A percentile compares a stretch with the other conserved stretches of the same genome.
Conservation (phyloP, 2,888 invertebrate genomes). For the Habrosyne pyritoides region DNA sequence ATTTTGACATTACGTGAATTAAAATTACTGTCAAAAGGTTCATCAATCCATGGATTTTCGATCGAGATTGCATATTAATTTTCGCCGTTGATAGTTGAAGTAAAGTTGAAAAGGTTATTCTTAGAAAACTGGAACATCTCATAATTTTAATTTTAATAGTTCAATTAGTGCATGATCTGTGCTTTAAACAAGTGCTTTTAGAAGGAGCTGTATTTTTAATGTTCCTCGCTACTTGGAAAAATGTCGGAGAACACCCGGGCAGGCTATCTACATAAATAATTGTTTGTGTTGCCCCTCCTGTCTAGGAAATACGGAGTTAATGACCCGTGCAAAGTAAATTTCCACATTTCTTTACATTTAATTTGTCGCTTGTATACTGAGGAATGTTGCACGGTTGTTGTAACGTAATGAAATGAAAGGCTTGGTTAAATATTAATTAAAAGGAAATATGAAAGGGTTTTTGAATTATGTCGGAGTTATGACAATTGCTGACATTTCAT, state of each 20-base stretch:
- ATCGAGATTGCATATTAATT: too few species aligned
- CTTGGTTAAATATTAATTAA: neutral
- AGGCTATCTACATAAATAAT: slow-evolving; percentile 52
- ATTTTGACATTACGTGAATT: too few species aligned
- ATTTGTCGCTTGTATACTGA: slow-evolving; percentile 26
- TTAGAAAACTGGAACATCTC: too few species aligned
- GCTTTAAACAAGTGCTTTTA: slow-evolving; percentile 14
- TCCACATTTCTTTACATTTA: slow-evolving; percentile 35
- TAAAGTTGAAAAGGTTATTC: too few species aligned
- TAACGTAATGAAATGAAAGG: neutral
- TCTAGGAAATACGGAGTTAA: slow-evolving; percentile 49
- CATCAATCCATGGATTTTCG: too few species aligned
- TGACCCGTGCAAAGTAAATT: slow-evolving; percentile 27
- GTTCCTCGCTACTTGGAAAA: slow-evolving; percentile 43
- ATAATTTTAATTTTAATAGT: too few species aligned
- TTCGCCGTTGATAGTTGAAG: too few species aligned
- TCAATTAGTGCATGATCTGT: slow-evolving; percentile 8
- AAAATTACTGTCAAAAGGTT: too few species aligned
- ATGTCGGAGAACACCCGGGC: slow-evolving; percentile 36
- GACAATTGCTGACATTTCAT: too few species aligned
- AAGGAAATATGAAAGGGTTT: neutral
- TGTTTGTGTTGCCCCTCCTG: slow-evolving; percentile 31
- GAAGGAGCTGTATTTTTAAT: neutral
- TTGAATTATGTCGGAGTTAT: neutral
- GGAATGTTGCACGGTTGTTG: neutral